Conservation (phyloP, 2,888 invertebrate genomes). For the Harpalus rubripes region DNA sequence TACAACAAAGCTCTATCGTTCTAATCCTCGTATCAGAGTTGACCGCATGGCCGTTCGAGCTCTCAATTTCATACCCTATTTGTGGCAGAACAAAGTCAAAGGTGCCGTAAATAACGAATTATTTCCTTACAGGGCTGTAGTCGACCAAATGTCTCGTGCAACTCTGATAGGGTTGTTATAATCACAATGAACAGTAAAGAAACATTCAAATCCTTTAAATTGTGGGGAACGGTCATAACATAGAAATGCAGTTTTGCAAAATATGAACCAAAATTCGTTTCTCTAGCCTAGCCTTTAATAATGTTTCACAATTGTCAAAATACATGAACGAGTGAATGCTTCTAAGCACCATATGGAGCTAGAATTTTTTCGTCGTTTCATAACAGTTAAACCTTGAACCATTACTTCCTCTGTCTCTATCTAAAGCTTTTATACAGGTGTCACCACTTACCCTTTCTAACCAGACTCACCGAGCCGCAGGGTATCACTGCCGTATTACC, state of each 20-base stretch:
- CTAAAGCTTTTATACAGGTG: background rate
- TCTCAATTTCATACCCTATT: constrained; percentile 63
- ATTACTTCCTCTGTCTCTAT: background rate
- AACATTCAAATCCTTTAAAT: too few relatives aligned
- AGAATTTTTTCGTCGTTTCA: too few relatives aligned
- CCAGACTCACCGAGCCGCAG: background rate
- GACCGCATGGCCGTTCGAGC: constrained; percentile 32
- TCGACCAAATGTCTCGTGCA: constrained; percentile 4
- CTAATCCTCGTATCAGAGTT: constrained; percentile 52
- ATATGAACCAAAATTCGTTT: too few relatives aligned
- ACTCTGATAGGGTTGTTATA: background rate
- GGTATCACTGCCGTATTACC: background rate
- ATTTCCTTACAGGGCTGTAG: constrained; percentile 33
- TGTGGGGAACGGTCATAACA: too few relatives aligned
- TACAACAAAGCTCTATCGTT: constrained; percentile 38
- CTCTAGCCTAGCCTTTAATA: too few relatives aligned
- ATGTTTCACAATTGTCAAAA: too few relatives aligned
- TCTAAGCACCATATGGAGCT: too few relatives aligned
- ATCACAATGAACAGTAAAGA: background rate
- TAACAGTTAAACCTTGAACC: too few relatives aligned
- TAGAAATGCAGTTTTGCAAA: too few relatives aligned
- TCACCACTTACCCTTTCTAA: background rate
- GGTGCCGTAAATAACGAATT: constrained; percentile 60
- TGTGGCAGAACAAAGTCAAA: constrained; percentile 57
- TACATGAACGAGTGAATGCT: too few relatives aligned